Conservation (phyloP, 2,888 invertebrate genomes). For the Amphipyra tragopoginis region DNA sequence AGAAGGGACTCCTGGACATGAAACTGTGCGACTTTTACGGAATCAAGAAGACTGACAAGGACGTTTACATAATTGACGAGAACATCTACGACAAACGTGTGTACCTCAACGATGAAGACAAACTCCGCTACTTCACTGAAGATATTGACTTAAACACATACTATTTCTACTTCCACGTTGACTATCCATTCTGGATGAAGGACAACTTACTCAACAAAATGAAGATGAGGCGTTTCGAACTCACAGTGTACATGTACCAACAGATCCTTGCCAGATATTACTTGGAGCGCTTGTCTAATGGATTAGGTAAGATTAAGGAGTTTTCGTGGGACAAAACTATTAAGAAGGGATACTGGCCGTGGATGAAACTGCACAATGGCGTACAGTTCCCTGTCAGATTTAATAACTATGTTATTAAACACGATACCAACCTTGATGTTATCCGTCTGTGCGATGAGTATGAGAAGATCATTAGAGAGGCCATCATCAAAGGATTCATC, state of each 20-base stretch:
- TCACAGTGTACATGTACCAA: slow-evolving; percentile 91
- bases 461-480: slow-evolving; percentile 89
- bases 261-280: slow-evolving; percentile 91
- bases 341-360: slow-evolving; percentile 89
- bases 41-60: slow-evolving; percentile 84
- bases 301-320: slow-evolving; percentile 81
- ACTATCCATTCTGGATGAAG: slow-evolving; percentile 91
- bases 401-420: slow-evolving; percentile 78
- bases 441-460: slow-evolving; percentile 76
- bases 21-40: slow-evolving; percentile 88
- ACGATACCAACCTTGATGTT: slow-evolving; percentile 71
- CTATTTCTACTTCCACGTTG: slow-evolving; percentile 91
- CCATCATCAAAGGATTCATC: slow-evolving; percentile 88
- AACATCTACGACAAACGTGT: slow-evolving; percentile 91
- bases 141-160: slow-evolving; percentile 91
- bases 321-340: slow-evolving; percentile 84
- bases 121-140: slow-evolving; percentile 91
- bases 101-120: slow-evolving; percentile 88
- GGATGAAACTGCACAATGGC: slow-evolving; percentile 88
- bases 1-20: slow-evolving; percentile 79
- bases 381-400: slow-evolving; percentile 87
- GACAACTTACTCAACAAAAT: slow-evolving; percentile 78
- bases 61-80: slow-evolving; percentile 91
- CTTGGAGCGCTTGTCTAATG: slow-evolving; percentile 88
- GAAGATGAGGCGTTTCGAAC: slow-evolving; percentile 85